These are phyloP conservation scores for Tragelaphus buxtoni DNA, from an alignment of 2,113 vertebrate genomes.

Conservation along the genomic window DNA sequence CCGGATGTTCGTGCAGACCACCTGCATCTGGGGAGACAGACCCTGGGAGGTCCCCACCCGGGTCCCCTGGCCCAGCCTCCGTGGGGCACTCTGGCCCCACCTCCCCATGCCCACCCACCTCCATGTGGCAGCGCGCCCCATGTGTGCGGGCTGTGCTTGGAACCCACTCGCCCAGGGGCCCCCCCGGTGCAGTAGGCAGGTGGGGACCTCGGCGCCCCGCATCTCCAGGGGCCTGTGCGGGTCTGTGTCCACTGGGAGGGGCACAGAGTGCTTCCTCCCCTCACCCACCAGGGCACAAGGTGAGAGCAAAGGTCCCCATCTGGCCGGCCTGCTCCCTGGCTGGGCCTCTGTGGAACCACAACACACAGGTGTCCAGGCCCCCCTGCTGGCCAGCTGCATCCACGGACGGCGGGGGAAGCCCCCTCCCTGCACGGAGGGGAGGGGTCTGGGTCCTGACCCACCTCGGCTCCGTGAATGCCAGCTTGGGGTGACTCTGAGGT, in stretches of 20 bases:
- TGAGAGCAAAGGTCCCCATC: neutral
- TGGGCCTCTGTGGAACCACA: too few species aligned
- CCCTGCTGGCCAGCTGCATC: neutral
- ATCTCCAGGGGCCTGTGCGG: slow-evolving; percentile 72
- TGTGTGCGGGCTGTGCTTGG: slow-evolving; percentile 85
- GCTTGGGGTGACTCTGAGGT: neutral
- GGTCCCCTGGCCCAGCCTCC: neutral
- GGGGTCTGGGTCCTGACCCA: neutral
- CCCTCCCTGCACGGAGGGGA: neutral
- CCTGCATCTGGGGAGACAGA: slow-evolving; percentile 82
- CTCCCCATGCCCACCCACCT: slow-evolving; percentile 75
- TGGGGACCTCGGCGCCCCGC: slow-evolving; percentile 77
- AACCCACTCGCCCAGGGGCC: slow-evolving; percentile 77
- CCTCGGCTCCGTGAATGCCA: too few species aligned
- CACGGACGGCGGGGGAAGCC: too few species aligned
- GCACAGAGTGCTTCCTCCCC: too few species aligned
- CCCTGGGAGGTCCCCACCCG: rapidly evolving
- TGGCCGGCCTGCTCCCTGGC: neutral
- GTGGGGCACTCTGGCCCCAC: neutral
- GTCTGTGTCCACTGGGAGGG: slow-evolving; percentile 42
- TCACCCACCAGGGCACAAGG: neutral
- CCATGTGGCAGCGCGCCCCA: slow-evolving; percentile 83
- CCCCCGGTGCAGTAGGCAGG: slow-evolving; percentile 83
- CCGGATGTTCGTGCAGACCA: slow-evolving; percentile 85
- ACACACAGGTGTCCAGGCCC: neutral